A percentile compares a stretch with the other conserved stretches of the same genome.
Evolutionary conservation across 2,113 vertebrate species (phyloP).

Genomic region (Aphyosemion australe): DNA sequence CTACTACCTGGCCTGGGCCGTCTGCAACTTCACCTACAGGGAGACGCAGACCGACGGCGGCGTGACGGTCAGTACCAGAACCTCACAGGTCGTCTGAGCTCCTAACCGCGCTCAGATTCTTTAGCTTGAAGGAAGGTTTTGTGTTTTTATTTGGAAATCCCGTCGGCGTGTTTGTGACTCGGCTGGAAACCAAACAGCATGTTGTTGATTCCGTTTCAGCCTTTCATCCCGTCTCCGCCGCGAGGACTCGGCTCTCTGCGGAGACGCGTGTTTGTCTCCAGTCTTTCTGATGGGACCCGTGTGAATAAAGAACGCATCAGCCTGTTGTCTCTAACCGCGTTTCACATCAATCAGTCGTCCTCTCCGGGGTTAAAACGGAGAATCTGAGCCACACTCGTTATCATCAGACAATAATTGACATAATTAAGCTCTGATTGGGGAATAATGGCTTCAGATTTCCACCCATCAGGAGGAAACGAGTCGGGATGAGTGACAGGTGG

Average conservation of each 20-base stretch:
- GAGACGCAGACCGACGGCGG: constrained; percentile 88
- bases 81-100: neutral
- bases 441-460: constrained; percentile 5
- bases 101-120: too few relatives aligned
- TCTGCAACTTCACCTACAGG: constrained; percentile 95
- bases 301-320: neutral
- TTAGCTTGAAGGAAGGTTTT: neutral
- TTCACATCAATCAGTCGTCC: constrained; percentile 6
- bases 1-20: constrained; percentile 96
- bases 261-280: constrained; percentile 26
- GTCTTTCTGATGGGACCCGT: constrained; percentile 11
- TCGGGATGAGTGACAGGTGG: neutral
- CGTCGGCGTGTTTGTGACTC: constrained; percentile 1
- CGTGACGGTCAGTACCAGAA: constrained; percentile 84
- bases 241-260: neutral
- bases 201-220: constrained; percentile 2
- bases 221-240: constrained; percentile 2
- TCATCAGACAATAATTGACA: constrained; percentile 5
- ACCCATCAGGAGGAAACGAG: constrained; percentile 5
- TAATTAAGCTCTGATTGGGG: constrained; percentile 34
- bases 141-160: neutral
- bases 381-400: neutral
- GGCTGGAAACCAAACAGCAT: constrained; percentile 3
- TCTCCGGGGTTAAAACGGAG: constrained; percentile 2
- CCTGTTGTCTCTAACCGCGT: constrained; percentile 5